Conservation (phyloP, 1,140 invertebrate genomes). For the Drosophila lacertosa region DNA sequence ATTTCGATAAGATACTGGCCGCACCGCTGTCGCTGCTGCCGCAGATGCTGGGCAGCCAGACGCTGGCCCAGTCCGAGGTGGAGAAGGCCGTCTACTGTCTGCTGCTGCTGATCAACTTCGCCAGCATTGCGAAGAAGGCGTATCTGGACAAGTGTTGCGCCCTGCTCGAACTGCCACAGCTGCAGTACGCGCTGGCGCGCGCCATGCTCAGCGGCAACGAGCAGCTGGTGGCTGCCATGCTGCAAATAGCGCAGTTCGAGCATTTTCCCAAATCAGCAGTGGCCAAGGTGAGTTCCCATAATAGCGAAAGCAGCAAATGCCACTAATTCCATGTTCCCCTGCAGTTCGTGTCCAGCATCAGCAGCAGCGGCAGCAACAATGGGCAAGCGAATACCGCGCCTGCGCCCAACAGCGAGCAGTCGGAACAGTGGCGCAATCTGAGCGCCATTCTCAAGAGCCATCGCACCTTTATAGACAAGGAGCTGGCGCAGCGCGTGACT, state of each 20-base stretch:
- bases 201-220: constrained; percentile 69
- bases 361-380: constrained; percentile 7
- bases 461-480: constrained; percentile 73
- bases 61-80: constrained; percentile 55
- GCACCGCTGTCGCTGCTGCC: constrained; percentile 50
- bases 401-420: constrained; percentile 9
- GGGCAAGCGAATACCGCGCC: not conserved
- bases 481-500: constrained; percentile 65
- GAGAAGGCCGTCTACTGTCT: constrained; percentile 76
- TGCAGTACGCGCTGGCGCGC: constrained; percentile 72
- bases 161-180: constrained; percentile 60
- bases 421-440: constrained; percentile 73
- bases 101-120: constrained; percentile 71
- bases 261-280: constrained; percentile 68
- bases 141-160: constrained; percentile 75
- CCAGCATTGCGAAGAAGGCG: constrained; percentile 78
- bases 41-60: constrained; percentile 54
- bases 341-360: constrained; percentile 63
- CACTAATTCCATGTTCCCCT: not conserved
- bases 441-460: constrained; percentile 72
- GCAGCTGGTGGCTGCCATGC: constrained; percentile 56
- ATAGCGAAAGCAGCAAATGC: too few relatives aligned
- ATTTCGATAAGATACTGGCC: constrained; percentile 77
- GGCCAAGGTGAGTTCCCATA: constrained; percentile 67
- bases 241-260: constrained; percentile 78